phyloP scores from a whole-genome alignment of 2,888 invertebrate genomes.

The Athalia rosae region DNA sequence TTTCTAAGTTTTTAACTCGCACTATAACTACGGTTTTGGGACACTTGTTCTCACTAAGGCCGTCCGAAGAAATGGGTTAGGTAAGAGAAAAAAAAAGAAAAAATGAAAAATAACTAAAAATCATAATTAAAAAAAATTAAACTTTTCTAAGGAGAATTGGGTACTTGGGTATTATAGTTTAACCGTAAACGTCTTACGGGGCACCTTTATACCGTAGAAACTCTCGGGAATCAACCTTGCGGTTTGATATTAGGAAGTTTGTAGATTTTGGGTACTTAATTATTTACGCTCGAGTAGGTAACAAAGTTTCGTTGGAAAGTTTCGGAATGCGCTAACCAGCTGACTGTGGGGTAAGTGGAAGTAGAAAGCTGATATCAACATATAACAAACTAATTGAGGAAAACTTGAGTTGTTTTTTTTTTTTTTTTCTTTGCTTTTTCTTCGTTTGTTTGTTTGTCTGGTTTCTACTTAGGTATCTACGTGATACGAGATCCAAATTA shows the following conservation, averaged over 20 bases:
- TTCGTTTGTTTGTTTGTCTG: background rate
- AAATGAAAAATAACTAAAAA: too few species aligned
- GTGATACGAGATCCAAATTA: too few species aligned
- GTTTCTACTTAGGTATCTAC: background rate
- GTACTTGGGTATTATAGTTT: too few species aligned
- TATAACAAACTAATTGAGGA: constrained; percentile 4
- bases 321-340: constrained; percentile 36
- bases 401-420: background rate
- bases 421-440: background rate
- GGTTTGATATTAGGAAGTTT: constrained; percentile 37
- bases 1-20: background rate
- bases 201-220: too few species aligned
- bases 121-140: background rate
- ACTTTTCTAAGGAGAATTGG: background rate
- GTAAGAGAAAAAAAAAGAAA: background rate
- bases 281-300: constrained; percentile 25
- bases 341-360: background rate
- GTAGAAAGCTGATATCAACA: background rate
- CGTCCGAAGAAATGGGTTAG: background rate
- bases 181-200: too few species aligned
- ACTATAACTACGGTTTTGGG: too few species aligned
- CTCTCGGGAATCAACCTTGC: background rate
- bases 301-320: constrained; percentile 27
- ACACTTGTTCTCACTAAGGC: background rate
- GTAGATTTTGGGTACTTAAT: constrained; percentile 34